Percentiles rank a stretch among this genome's conserved stretches.
These are phyloP conservation scores for Bombyx huttoni DNA, from an alignment of 2,888 invertebrate genomes.

Conservation along the genomic window DNA sequence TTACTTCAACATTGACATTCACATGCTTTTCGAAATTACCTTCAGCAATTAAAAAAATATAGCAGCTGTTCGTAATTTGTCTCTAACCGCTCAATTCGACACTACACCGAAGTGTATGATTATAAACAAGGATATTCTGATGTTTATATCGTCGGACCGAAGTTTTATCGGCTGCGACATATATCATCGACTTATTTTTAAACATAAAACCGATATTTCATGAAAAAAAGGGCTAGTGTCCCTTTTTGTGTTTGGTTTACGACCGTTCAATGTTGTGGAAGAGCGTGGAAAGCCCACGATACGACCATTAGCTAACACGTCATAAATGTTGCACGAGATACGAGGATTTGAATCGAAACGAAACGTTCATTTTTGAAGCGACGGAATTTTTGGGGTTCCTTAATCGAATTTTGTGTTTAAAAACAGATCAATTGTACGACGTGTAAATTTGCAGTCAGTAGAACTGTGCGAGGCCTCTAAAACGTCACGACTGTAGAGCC, in stretches of 20 bases:
- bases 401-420: too few species aligned
- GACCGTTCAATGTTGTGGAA: conserved; percentile 58
- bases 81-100: neutral
- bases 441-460: too few species aligned
- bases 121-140: neutral
- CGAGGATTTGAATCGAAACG: conserved; percentile 23
- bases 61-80: neutral
- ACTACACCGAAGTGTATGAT: neutral
- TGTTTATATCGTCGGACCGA: neutral
- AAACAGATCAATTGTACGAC: too few species aligned
- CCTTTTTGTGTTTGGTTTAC: conserved; percentile 43
- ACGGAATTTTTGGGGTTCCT: neutral
- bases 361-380: neutral
- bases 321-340: conserved; percentile 47
- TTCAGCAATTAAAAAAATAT: neutral
- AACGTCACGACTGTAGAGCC: too few species aligned
- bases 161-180: conserved; percentile 11
- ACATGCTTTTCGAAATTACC: neutral
- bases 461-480: too few species aligned
- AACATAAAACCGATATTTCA: conserved; percentile 7
- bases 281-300: conserved; percentile 52
- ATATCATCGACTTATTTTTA: conserved; percentile 14
- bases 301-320: conserved; percentile 36
- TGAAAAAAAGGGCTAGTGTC: conserved; percentile 31
- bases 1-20: too few species aligned